Evolutionary conservation across 2,113 vertebrate genomes (phyloP).

Genomic region (Paramormyrops kingsleyae): DNA sequence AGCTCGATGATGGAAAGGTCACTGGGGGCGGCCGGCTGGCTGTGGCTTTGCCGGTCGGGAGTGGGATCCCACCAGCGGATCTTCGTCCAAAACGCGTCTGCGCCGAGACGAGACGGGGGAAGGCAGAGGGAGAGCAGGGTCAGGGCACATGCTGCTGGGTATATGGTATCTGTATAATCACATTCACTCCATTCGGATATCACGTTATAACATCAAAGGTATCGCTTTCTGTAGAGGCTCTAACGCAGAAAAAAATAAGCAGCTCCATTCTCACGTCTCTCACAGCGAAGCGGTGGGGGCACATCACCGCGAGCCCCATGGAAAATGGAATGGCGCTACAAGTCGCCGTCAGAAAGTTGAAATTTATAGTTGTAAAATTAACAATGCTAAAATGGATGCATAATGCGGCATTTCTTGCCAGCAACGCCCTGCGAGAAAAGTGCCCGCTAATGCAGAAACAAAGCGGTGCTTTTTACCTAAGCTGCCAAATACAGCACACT

Average conservation of each 20-base stretch:
- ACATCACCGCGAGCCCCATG: not conserved
- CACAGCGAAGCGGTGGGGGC: not conserved
- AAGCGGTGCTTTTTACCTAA: not conserved
- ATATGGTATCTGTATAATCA: not conserved
- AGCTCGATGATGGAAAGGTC: slow-evolving; percentile 15
- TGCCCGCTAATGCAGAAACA: not conserved
- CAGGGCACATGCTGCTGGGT: not conserved
- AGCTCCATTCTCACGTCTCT: not conserved
- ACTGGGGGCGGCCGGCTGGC: too few species aligned
- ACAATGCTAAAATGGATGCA: too few species aligned
- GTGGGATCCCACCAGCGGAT: not conserved
- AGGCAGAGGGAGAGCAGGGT: not conserved
- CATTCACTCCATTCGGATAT: not conserved
- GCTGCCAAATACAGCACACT: not conserved
- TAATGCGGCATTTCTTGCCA: not conserved
- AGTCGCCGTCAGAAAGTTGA: too few species aligned
- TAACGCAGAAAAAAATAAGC: not conserved
- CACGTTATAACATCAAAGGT: not conserved
- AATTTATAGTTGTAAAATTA: too few species aligned
- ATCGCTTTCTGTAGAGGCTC: not conserved
- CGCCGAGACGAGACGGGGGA: not conserved
- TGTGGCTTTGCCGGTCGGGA: not conserved
- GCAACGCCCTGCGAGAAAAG: not conserved
- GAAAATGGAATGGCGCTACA: not conserved
- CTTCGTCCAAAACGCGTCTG: not conserved